A percentile compares a stretch with the other conserved stretches of the same genome.
These are phyloP conservation scores for Falcunculus frontatus DNA, from an alignment of 2,113 vertebrate genomes.

Conservation along the genomic window DNA sequence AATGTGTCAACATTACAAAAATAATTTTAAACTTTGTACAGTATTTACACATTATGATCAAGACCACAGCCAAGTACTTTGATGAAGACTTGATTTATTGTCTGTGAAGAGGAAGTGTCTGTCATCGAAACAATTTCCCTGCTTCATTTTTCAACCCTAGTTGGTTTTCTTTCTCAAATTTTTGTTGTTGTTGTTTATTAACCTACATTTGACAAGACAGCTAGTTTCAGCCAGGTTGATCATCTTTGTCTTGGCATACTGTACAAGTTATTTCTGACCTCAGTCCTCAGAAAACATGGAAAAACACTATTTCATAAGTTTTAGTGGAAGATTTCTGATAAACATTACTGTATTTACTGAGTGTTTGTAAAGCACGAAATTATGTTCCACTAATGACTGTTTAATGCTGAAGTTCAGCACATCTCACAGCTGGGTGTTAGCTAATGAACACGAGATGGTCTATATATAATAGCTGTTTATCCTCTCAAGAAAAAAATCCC, in stretches of 20 bases:
- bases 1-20: background rate
- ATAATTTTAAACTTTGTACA: background rate
- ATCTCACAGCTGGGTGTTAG: constrained; percentile 28
- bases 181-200: background rate
- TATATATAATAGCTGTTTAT: constrained; percentile 7
- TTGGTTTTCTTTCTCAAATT: background rate
- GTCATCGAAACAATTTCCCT: background rate
- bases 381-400: background rate
- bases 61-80: background rate
- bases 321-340: background rate
- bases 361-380: background rate
- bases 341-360: background rate
- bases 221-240: background rate
- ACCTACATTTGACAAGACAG: background rate
- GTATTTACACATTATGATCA: background rate
- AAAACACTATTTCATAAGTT: background rate
- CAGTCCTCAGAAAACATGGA: background rate
- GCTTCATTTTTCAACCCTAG: background rate
- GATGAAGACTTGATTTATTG: background rate
- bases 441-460: constrained; percentile 1
- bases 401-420: background rate
- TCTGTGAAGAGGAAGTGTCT: background rate
- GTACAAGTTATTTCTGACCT: background rate
- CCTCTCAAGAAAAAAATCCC: background rate
- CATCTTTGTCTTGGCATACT: background rate